Percentiles rank a stretch among this genome's conserved stretches.
Conservation (phyloP, 2,113 vertebrate genomes). For the Scomber scombrus region DNA sequence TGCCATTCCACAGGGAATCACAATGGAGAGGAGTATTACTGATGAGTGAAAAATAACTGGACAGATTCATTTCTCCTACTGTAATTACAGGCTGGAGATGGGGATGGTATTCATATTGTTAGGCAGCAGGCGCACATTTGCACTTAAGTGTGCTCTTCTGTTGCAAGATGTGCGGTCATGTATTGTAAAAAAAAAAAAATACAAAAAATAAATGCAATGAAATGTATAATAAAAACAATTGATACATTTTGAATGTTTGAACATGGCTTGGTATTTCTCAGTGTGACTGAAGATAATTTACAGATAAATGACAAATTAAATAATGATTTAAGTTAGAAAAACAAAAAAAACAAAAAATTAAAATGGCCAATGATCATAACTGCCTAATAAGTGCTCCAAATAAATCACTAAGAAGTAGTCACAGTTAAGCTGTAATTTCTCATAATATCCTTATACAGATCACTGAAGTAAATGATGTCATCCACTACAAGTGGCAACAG, state of each 20-base stretch:
- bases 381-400: not conserved
- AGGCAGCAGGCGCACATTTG: constrained; percentile 60
- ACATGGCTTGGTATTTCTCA: not conserved
- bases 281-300: not conserved
- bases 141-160: constrained; percentile 67
- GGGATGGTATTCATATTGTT: constrained; percentile 65
- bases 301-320: not conserved
- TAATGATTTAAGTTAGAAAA: not conserved
- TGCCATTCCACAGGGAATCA: constrained; percentile 74
- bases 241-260: not conserved
- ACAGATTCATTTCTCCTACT: constrained; percentile 76
- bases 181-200: constrained; percentile 6
- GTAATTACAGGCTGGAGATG: constrained; percentile 79
- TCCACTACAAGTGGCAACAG: constrained; percentile 20
- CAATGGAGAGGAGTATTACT: constrained; percentile 77
- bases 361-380: not conserved
- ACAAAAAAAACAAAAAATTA: not conserved
- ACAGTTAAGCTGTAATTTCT: constrained; percentile 10
- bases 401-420: not conserved
- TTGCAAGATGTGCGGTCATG: constrained; percentile 28
- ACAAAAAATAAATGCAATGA: constrained; percentile 17
- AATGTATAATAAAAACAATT: constrained; percentile 29
- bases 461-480: constrained; percentile 28
- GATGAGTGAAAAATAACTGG: constrained; percentile 79
- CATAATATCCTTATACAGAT: constrained; percentile 12